Evolutionary conservation across 2,113 vertebrate species (phyloP).

Genomic region (Gulo gulo): DNA sequence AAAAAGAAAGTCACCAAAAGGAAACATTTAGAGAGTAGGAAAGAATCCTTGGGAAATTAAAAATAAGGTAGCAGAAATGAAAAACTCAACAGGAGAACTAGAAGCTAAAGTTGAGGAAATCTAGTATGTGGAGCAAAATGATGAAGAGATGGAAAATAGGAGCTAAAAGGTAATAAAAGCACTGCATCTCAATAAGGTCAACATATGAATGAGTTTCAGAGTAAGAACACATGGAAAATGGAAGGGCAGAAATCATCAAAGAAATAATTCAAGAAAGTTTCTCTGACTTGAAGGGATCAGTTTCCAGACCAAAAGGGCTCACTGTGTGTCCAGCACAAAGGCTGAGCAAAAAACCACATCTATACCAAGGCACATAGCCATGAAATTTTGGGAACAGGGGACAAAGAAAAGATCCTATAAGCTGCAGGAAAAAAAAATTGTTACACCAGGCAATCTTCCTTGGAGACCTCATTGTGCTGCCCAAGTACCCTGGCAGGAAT

Average conservation of each 20-base stretch:
- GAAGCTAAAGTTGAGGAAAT: slow-evolving; percentile 9
- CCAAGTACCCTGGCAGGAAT: slow-evolving; percentile 1
- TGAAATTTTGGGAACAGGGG: not conserved
- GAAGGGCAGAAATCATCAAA: not conserved
- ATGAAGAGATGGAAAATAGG: not conserved
- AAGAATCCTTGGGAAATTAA: not conserved
- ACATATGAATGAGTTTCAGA: not conserved
- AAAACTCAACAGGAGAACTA: not conserved
- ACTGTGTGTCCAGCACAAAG: not conserved
- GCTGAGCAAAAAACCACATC: not conserved
- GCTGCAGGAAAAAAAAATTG: not conserved
- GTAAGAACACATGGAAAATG: not conserved
- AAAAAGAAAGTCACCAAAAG: not conserved
- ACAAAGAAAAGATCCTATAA: not conserved
- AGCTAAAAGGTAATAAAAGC: slow-evolving; percentile 21
- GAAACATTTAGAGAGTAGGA: not conserved
- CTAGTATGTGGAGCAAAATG: not conserved
- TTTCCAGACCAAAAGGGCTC: not conserved
- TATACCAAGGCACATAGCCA: not conserved
- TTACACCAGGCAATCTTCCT: not conserved
- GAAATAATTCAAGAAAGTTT: slow-evolving; percentile 13
- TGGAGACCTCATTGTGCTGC: not conserved
- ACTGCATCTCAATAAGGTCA: not conserved
- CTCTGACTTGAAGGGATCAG: not conserved
- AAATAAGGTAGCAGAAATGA: slow-evolving; percentile 2